phyloP scores from a whole-genome alignment of 2,888 invertebrate species.

The Amiota minor region DNA sequence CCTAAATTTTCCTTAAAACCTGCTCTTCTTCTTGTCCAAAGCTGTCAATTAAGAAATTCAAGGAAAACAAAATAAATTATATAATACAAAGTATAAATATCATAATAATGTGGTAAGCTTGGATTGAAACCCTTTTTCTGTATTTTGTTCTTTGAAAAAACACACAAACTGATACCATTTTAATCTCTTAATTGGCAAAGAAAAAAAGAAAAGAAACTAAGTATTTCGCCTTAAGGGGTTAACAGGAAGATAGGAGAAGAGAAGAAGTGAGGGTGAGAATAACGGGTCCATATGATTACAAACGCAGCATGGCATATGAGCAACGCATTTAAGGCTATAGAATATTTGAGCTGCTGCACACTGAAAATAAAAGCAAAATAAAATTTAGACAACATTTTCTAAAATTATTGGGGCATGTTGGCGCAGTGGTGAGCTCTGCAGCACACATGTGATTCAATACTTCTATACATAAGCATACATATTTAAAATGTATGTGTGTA shows the following conservation, averaged over 20 bases:
- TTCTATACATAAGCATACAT: not conserved
- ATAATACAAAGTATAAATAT: not conserved
- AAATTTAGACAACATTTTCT: not conserved
- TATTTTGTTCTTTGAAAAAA: not conserved
- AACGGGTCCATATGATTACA: not conserved
- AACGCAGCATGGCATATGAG: constrained; percentile 1
- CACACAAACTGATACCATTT: constrained; percentile 20
- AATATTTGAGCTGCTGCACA: constrained; percentile 7
- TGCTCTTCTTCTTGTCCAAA: not conserved
- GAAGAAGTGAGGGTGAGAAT: too few relatives aligned
- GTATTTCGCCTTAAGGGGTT: constrained; percentile 3
- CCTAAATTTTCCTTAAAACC: too few relatives aligned
- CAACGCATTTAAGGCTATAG: not conserved
- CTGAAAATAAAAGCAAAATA: not conserved
- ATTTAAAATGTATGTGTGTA: constrained; percentile 1
- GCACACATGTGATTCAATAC: not conserved
- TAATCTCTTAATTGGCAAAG: constrained; percentile 30
- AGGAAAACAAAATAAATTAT: not conserved
- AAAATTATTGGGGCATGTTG: constrained; percentile 22
- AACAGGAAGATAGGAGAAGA: not conserved
- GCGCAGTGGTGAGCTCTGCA: not conserved
- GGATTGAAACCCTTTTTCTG: not conserved
- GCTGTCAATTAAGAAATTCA: constrained; percentile 1
- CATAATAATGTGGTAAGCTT: not conserved
- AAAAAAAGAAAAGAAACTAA: constrained; percentile 8